These are phyloP conservation scores for Falco punctatus DNA, from an alignment of 2,113 vertebrate genomes.

Conservation along the genomic window DNA sequence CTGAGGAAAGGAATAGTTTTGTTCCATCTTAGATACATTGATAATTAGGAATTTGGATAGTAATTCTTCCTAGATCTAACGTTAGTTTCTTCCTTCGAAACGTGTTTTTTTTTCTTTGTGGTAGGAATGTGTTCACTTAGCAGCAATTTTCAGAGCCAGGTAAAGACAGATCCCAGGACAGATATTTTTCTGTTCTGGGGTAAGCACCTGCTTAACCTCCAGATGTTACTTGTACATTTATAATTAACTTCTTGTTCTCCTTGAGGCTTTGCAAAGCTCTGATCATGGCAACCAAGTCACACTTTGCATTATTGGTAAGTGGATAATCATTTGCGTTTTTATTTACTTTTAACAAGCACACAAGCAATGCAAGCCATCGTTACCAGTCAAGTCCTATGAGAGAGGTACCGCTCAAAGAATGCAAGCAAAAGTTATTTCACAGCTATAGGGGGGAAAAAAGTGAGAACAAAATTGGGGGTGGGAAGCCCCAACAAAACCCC, in stretches of 20 bases:
- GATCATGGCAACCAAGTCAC: not conserved
- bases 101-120: not conserved
- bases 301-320: constrained; percentile 12
- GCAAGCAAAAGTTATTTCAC: not conserved
- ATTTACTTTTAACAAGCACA: not conserved
- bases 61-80: not conserved
- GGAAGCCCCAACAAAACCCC: accelerated
- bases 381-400: not conserved
- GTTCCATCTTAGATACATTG: not conserved
- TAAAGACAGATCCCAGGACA: not conserved
- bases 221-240: not conserved
- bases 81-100: not conserved
- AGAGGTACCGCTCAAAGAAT: not conserved
- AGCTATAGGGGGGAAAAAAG: not conserved
- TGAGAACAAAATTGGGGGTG: not conserved
- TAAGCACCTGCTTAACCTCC: not conserved
- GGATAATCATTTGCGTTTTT: not conserved
- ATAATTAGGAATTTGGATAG: not conserved
- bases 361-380: not conserved
- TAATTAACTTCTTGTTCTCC: not conserved
- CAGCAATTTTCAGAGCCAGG: not conserved
- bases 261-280: constrained; percentile 44
- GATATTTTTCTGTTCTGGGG: not conserved
- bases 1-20: not conserved
- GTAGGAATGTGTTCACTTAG: not conserved